These are phyloP conservation scores for Lemur catta DNA, from an alignment of 2,797 vertebrate species.

Conservation along the genomic window DNA sequence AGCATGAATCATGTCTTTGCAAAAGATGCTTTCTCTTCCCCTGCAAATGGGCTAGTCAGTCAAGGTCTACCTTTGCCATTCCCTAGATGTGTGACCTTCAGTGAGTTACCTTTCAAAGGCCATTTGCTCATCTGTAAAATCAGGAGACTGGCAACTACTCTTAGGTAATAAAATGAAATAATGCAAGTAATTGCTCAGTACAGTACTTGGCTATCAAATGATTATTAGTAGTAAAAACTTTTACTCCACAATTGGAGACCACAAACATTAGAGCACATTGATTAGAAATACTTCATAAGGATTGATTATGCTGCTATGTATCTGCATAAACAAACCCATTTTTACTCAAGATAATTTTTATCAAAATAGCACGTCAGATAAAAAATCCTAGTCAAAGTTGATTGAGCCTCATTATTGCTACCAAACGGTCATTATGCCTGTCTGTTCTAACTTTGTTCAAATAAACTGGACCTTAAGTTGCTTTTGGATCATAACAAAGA, in stretches of 20 bases:
- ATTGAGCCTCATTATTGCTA: background rate
- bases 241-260: background rate
- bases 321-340: background rate
- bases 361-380: background rate
- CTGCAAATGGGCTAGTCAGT: background rate
- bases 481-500: background rate
- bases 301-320: background rate
- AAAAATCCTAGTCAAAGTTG: background rate
- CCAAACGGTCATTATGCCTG: background rate
- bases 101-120: background rate
- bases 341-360: background rate
- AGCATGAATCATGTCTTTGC: background rate
- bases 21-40: background rate
- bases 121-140: background rate
- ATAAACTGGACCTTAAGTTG: background rate
- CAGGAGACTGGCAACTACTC: background rate
- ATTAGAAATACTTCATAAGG: background rate
- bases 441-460: conserved; percentile 10
- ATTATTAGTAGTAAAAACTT: background rate
- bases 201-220: background rate
- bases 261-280: background rate
- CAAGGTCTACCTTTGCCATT: background rate
- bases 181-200: background rate
- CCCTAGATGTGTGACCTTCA: background rate
- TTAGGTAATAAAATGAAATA: background rate